Conservation (phyloP, 1,140 invertebrate species). For the Agrypnia vestita region DNA sequence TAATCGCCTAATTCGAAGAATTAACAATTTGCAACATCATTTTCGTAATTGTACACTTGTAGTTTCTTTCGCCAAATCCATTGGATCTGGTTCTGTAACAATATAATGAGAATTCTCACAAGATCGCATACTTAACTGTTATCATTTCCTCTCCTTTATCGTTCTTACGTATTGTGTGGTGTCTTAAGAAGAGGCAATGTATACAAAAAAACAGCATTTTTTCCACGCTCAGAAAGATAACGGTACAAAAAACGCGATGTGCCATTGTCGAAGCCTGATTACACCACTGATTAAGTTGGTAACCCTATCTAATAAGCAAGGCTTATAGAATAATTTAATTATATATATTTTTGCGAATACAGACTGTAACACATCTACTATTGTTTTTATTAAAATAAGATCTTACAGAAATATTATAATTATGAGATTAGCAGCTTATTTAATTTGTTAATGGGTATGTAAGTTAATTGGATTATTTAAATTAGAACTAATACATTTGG, state of each 20-base stretch:
- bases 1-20: too few relatives aligned
- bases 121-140: conserved; percentile 17
- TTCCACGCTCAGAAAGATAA: conserved; percentile 23
- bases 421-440: too few relatives aligned
- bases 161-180: not conserved
- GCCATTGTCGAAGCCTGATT: conserved; percentile 4
- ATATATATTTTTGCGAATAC: too few relatives aligned
- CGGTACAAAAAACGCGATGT: not conserved
- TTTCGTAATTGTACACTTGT: not conserved
- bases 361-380: too few relatives aligned
- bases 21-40: too few relatives aligned
- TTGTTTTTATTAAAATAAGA: too few relatives aligned
- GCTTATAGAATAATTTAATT: too few relatives aligned
- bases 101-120: conserved; percentile 4
- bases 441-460: too few relatives aligned
- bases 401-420: too few relatives aligned
- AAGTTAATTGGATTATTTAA: too few relatives aligned
- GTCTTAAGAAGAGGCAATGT: not conserved
- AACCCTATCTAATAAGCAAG: not conserved
- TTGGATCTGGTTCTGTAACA: conserved; percentile 2
- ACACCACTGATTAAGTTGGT: conserved; percentile 11
- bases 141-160: conserved; percentile 26
- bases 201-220: conserved; percentile 3
- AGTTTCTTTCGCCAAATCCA: not conserved
- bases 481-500: too few relatives aligned